Evolutionary conservation across 2,888 invertebrate species (phyloP), one percentile per base, ranked within the genome.

Genomic region (Hypomecis atomaria): DNA sequence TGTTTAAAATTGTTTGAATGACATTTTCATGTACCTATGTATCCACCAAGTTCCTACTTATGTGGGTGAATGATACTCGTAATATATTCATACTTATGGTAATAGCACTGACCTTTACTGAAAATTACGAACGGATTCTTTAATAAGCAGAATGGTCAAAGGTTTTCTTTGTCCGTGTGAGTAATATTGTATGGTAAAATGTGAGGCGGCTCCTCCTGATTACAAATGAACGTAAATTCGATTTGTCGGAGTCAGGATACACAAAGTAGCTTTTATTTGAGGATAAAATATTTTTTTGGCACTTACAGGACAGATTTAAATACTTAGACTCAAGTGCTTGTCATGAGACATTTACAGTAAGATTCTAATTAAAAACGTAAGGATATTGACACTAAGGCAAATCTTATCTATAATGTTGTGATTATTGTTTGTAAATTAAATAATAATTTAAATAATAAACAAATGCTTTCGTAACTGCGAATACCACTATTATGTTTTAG

Each of bases 91-190:
- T 38, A 54, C 54, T 59, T 59, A 65, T 65, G 58, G 53, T 57
- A 61, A 65, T 61, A 54, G 43, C 23, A 58, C 49, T 61, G 65
- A 61, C 65, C 65, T 61, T 65, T 65, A 54, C 52, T 49, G 36
- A 54, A 54, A 65, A 53, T 64, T 65, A 56, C 37, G 60, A 48
- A 38, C 47, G 62, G 61, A 56, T 58, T 49, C 62, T 58, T 65
- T 65, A 56, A 55, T 65, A 62, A 60, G 56, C 55, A 6, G 52
- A 59, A 56, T 56, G 65, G 65, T 65, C 57, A 61, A 65, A 61
- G 65, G 65, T 45, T 55, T 50, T 53, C 64, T 40, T 60, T 61
- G 60, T 60, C 45, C 52, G 52, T 47, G 52, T 37, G 56, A 56
- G 58, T 63, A 43, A 58, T 54, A 47, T 50, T 60, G 40, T 61